These are phyloP conservation scores for Trachelipus rathkii DNA, from an alignment of 1,140 invertebrate genomes.

Conservation along the genomic window DNA sequence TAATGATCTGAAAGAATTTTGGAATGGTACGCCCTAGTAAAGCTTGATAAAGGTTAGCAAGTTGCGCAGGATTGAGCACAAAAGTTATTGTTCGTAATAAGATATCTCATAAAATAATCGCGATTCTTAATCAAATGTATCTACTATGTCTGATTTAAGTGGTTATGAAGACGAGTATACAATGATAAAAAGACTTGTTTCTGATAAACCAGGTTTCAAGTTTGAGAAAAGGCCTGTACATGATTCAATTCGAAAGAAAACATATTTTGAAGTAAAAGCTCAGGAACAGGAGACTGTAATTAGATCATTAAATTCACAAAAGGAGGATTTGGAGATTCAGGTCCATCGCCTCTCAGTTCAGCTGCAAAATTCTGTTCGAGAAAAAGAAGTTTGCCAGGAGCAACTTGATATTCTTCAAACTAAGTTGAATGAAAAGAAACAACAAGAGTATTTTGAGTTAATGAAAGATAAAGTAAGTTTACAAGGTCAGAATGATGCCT, in stretches of 20 bases:
- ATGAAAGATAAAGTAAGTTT: slow-evolving; percentile 35
- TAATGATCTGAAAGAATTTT: too few species aligned
- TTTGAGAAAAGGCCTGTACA: slow-evolving; percentile 20
- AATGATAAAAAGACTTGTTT: slow-evolving; percentile 33
- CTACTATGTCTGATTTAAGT: slow-evolving; percentile 39
- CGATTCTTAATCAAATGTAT: slow-evolving; percentile 37
- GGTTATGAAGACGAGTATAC: slow-evolving; percentile 41
- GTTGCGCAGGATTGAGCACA: too few species aligned
- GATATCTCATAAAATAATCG: too few species aligned
- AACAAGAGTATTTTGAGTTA: slow-evolving; percentile 39
- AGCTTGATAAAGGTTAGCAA: too few species aligned
- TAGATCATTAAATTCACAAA: slow-evolving; percentile 29
- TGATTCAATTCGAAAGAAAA: background rate
- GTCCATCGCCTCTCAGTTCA: slow-evolving; percentile 37
- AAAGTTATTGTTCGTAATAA: too few species aligned
- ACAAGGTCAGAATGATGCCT: slow-evolving; percentile 33
- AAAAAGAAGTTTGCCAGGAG: slow-evolving; percentile 37
- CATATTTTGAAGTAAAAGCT: background rate
- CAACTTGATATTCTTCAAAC: slow-evolving; percentile 38
- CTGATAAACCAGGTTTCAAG: slow-evolving; percentile 13
- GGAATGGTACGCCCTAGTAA: too few species aligned
- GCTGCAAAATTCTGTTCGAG: slow-evolving; percentile 40
- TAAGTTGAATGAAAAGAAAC: slow-evolving; percentile 36
- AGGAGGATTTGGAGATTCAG: slow-evolving; percentile 38
- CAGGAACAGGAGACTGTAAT: slow-evolving; percentile 32